A percentile compares a stretch with the other conserved stretches of the same genome.
These are phyloP conservation scores for Orthonyx spaldingii DNA, from an alignment of 2,113 vertebrate genomes.

Conservation along the genomic window DNA sequence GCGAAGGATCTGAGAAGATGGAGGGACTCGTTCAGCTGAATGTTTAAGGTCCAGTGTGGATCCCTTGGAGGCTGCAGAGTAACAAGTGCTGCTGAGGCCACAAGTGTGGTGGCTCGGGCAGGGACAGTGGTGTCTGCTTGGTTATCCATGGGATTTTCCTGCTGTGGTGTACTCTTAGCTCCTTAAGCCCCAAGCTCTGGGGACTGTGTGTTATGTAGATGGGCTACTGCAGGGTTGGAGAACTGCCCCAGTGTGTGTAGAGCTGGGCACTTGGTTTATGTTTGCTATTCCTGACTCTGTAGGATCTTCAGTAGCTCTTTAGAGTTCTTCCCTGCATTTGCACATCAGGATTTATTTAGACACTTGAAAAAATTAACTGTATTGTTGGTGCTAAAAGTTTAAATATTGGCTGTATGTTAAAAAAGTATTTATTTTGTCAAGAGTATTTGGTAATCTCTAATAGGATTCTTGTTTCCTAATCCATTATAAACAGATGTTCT, in stretches of 20 bases:
- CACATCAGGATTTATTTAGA: not conserved
- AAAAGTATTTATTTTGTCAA: not conserved
- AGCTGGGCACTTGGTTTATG: accelerated
- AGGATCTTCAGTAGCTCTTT: not conserved
- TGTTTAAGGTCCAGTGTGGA: not conserved
- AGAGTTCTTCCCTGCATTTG: not conserved
- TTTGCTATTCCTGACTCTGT: not conserved
- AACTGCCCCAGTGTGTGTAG: not conserved
- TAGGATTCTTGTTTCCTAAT: slow-evolving; percentile 31
- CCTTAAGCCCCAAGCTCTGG: not conserved
- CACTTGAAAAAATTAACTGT: not conserved
- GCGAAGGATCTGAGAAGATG: not conserved
- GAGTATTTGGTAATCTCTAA: slow-evolving; percentile 1
- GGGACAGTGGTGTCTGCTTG: not conserved
- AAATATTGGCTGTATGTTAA: not conserved
- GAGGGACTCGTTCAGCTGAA: accelerated
- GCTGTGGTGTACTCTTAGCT: not conserved
- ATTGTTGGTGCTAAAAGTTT: not conserved
- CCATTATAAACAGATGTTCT: slow-evolving; percentile 20
- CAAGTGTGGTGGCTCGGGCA: not conserved
- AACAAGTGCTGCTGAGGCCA: not conserved
- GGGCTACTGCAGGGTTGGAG: not conserved
- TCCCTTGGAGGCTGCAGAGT: not conserved
- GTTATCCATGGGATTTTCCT: not conserved
- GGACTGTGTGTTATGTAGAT: not conserved